A percentile compares a stretch with the other conserved stretches of the same genome.
Evolutionary conservation across 2,113 vertebrate genomes (phyloP).

Genomic region (Callospermophilus lateralis): DNA sequence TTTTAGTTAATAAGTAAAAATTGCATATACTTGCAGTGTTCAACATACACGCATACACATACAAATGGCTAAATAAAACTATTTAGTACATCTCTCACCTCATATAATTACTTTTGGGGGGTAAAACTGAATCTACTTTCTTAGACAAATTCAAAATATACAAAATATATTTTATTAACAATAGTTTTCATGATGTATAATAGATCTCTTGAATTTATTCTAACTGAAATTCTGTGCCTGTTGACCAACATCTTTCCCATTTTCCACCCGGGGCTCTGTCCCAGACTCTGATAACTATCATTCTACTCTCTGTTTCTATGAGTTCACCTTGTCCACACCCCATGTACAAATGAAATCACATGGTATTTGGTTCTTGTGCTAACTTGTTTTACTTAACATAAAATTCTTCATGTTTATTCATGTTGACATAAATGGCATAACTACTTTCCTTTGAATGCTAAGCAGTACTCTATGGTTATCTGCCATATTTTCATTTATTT

Average conservation of each 20-base stretch:
- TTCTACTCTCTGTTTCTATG: neutral
- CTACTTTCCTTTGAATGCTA: neutral
- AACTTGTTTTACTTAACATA: neutral
- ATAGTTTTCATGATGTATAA: no score
- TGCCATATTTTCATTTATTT: no score
- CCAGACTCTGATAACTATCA: neutral
- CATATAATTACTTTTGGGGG: neutral
- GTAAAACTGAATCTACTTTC: neutral
- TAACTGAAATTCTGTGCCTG: neutral
- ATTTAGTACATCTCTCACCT: neutral
- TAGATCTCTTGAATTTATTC: neutral
- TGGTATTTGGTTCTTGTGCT: neutral
- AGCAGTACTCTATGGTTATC: no score
- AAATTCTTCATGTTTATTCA: neutral
- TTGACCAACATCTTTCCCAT: neutral
- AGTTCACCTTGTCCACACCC: neutral
- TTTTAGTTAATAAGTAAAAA: neutral
- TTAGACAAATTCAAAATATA: neutral
- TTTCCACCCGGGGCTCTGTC: accelerated
- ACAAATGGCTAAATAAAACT: neutral
- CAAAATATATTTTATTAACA: neutral
- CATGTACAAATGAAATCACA: neutral
- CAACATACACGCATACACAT: no score
- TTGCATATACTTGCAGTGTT: neutral
- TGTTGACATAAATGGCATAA: neutral